Percentiles rank a stretch among this genome's conserved stretches.
phyloP scores from a whole-genome alignment of 2,888 invertebrate species.

The Drosophila kuntzei region DNA sequence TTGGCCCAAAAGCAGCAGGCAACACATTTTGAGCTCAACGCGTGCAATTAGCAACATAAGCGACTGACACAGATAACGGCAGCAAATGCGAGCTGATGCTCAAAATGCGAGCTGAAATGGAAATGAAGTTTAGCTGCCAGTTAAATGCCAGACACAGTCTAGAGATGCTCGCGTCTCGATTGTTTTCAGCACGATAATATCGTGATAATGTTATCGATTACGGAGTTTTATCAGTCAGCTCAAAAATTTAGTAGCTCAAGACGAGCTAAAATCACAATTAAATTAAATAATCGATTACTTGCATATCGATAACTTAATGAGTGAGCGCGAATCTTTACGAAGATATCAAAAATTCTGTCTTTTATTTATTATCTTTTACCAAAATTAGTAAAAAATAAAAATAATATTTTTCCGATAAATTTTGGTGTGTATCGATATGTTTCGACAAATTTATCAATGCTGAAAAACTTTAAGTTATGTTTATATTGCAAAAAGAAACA shows the following conservation, averaged over 20 bases:
- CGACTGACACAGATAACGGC: conserved; percentile 7
- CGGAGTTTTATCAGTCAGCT: no score
- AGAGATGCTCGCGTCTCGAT: conserved; percentile 10
- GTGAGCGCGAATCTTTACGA: no score
- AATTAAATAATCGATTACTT: no score
- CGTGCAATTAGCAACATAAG: conserved; percentile 45
- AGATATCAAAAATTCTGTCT: no score
- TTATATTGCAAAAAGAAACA: no score
- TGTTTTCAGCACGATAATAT: not conserved
- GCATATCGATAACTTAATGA: no score
- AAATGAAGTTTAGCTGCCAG: conserved; percentile 21
- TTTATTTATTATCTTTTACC: no score
- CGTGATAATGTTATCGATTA: not conserved
- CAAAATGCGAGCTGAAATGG: conserved; percentile 12
- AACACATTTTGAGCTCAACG: conserved; percentile 41
- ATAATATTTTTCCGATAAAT: no score
- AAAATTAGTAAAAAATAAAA: no score
- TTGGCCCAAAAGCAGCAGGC: conserved; percentile 25
- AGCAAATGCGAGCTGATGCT: not conserved
- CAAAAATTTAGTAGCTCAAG: no score
- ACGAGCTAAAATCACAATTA: no score
- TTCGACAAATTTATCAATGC: not conserved
- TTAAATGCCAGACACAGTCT: conserved; percentile 17
- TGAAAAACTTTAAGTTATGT: not conserved
- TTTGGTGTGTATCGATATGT: no score